phyloP scores from a whole-genome alignment of 2,797 vertebrate genomes.

The Pseudochirops corinnae region DNA sequence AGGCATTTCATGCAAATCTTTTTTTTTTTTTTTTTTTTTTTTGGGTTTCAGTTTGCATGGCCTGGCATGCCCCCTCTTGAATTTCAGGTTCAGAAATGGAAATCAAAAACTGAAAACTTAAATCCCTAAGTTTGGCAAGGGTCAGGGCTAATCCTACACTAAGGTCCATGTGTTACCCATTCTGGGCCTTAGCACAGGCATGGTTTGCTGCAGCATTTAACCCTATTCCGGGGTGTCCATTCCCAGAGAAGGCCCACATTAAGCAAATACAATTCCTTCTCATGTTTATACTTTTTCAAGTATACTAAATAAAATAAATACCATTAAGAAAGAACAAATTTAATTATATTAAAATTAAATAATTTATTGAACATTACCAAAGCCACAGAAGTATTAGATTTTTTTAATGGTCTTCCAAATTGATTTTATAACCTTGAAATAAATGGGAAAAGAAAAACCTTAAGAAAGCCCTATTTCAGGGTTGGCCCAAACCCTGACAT shows the following conservation, averaged over 20 bases:
- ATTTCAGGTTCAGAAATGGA: background rate
- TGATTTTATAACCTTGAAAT: background rate
- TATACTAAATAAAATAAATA: background rate
- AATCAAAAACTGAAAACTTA: conserved; percentile 1
- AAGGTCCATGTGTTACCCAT: background rate
- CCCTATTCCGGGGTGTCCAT: background rate
- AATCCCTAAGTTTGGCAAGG: conserved; percentile 1
- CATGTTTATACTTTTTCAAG: background rate
- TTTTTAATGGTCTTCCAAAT: background rate
- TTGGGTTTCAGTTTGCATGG: background rate
- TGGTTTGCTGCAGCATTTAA: background rate
- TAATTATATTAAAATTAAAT: background rate
- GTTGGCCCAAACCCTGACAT: background rate
- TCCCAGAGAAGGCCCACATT: background rate
- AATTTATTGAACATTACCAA: background rate
- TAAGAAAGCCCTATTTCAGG: background rate
- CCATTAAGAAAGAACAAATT: background rate
- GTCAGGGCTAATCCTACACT: background rate
- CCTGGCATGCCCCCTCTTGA: background rate
- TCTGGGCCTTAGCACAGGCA: background rate
- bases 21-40: conserved; percentile 1
- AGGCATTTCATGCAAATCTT: conserved; percentile 6
- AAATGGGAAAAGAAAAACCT: background rate
- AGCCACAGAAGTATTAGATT: background rate
- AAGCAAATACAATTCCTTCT: background rate